Conservation (phyloP, 2,113 vertebrate genomes). For the Cettia cetti region DNA sequence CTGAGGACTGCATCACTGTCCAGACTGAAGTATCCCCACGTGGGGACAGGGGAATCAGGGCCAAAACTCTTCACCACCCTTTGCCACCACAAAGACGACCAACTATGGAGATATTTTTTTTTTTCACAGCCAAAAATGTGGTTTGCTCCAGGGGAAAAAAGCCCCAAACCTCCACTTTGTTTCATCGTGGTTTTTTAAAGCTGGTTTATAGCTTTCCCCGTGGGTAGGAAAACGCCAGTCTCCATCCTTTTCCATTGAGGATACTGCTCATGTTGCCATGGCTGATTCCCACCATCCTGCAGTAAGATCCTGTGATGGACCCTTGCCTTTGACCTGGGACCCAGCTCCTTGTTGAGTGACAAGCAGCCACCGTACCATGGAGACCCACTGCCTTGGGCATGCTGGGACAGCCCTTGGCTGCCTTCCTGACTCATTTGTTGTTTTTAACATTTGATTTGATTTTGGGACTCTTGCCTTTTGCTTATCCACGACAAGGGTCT, state of each 20-base stretch:
- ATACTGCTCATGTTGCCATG: not conserved
- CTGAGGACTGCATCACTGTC: not conserved
- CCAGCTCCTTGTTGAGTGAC: not conserved
- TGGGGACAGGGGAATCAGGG: not conserved
- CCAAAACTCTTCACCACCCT: constrained; percentile 20
- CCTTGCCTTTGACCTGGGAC: not conserved
- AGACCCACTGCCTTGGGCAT: constrained; percentile 16
- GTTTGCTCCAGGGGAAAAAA: constrained; percentile 14
- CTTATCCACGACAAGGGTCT: constrained; percentile 51
- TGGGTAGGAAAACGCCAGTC: not conserved
- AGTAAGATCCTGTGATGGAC: not conserved
- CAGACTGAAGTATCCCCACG: not conserved
- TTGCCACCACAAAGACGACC: not conserved
- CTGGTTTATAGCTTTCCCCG: not conserved
- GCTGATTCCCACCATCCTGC: not conserved
- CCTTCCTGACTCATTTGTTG: not conserved
- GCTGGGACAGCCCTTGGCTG: not conserved
- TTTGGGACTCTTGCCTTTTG: not conserved
- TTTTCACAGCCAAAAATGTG: not conserved
- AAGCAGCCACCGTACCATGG: not conserved
- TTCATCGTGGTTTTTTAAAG: constrained; percentile 8
- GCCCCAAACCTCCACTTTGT: not conserved
- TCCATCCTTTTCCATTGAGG: not conserved
- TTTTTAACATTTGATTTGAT: not conserved
- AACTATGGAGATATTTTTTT: not conserved